Evolutionary conservation across 92 coral and sea anemone genomes (phyloP).

Genomic region (Bergia puertoricense): DNA sequence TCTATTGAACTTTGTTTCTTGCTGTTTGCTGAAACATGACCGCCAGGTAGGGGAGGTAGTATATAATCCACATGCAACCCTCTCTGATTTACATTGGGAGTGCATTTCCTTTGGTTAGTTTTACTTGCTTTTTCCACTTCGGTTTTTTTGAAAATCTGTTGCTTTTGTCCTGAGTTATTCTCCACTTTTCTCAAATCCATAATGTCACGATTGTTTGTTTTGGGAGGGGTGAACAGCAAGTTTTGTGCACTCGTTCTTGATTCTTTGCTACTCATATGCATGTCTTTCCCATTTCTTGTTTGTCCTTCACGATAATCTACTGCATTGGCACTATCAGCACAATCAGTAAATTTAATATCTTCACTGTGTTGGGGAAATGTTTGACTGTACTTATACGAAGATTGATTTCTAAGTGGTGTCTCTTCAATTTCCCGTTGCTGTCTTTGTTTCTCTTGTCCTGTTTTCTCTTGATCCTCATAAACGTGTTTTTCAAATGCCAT

Average conservation of each 20-base stretch:
- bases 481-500: background rate
- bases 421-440: background rate
- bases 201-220: background rate
- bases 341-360: background rate
- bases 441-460: background rate
- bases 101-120: background rate
- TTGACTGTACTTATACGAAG: too few relatives aligned
- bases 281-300: background rate
- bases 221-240: background rate
- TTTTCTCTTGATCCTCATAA: background rate
- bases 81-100: background rate
- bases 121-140: background rate
- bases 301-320: background rate
- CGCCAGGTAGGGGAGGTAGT: background rate
- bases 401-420: too few relatives aligned
- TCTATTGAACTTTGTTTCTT: background rate
- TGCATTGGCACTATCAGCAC: background rate
- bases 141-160: background rate
- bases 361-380: too few relatives aligned
- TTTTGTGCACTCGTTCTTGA: background rate
- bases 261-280: background rate
- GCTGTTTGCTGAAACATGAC: background rate
- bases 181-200: background rate
- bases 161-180: background rate
- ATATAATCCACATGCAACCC: background rate